Evolutionary conservation across 2,113 vertebrate species (phyloP).

Genomic region (Galeopterus variegatus): DNA sequence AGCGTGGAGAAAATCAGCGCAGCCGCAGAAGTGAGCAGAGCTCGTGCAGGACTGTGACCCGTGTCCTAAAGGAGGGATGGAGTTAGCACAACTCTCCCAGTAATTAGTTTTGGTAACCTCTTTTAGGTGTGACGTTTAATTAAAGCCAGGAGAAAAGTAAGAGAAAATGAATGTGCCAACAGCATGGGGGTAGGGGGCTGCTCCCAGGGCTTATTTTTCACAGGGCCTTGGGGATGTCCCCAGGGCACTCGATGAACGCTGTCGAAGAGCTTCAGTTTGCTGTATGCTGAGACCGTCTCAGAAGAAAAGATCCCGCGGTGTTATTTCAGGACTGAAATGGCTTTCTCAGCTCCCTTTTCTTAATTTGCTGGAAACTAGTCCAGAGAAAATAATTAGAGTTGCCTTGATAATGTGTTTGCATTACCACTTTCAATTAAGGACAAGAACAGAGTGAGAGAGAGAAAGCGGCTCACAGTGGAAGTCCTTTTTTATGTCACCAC

Average conservation of each 20-base stretch:
- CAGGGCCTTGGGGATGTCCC: neutral
- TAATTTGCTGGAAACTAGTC: slow-evolving; percentile 77
- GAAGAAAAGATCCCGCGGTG: neutral
- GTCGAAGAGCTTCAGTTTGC: neutral
- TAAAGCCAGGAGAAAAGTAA: slow-evolving; percentile 65
- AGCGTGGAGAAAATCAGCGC: fast-evolving
- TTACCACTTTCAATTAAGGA: slow-evolving; percentile 80
- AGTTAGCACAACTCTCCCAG: neutral
- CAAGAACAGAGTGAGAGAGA: slow-evolving; percentile 41
- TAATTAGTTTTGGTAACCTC: slow-evolving; percentile 52
- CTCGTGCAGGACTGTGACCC: neutral
- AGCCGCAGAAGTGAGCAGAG: neutral
- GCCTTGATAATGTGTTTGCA: slow-evolving; percentile 70
- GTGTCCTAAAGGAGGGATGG: neutral
- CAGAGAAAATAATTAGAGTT: slow-evolving; percentile 80
- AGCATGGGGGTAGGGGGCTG: fast-evolving
- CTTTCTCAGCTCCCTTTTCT: slow-evolving; percentile 72
- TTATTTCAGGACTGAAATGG: slow-evolving; percentile 70
- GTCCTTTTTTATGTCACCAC: neutral
- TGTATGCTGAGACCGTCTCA: neutral
- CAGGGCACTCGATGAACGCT: neutral
- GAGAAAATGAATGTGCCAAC: neutral
- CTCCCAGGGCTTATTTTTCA: neutral
- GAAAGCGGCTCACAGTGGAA: neutral
- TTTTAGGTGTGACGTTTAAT: slow-evolving; percentile 68